phyloP scores from a whole-genome alignment of 2,888 invertebrate genomes.

The Trachelus iudaicus region DNA sequence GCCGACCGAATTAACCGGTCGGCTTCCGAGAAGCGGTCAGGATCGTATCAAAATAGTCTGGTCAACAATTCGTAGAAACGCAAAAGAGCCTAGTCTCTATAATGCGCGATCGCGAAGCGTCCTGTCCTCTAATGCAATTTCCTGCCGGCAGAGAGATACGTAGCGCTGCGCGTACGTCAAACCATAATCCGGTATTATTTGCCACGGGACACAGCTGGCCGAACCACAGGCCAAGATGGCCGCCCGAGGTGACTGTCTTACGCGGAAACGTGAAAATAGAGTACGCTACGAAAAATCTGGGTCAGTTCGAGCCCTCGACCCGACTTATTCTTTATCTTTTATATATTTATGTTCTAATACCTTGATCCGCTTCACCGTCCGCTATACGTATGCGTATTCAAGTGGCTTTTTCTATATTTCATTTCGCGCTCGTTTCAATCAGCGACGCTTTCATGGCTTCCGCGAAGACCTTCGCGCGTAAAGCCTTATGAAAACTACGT shows the following conservation, averaged over 20 bases:
- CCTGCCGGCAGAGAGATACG: not conserved
- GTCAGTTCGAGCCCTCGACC: not conserved
- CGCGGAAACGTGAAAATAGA: conserved; percentile 22
- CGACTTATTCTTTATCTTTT: not conserved
- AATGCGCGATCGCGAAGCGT: not conserved
- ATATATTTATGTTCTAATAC: not conserved
- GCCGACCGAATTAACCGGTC: conserved; percentile 36
- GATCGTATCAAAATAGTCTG: conserved; percentile 36
- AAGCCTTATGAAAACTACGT: not conserved
- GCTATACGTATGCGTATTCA: not conserved
- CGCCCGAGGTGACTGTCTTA: conserved; percentile 4
- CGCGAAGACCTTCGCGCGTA: not conserved
- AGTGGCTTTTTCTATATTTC: not conserved
- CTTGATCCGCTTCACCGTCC: not conserved
- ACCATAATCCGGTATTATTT: not conserved
- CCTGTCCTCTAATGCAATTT: not conserved
- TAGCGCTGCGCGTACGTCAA: not conserved
- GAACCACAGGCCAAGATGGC: conserved; percentile 16
- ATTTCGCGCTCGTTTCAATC: not conserved
- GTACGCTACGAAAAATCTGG: conserved; percentile 12
- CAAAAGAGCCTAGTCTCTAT: not conserved
- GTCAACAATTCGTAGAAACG: not conserved
- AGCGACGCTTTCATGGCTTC: not conserved
- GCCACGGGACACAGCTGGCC: not conserved
- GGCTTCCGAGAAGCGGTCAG: conserved; percentile 32